phyloP scores from a whole-genome alignment of 2,113 vertebrate genomes.

The Anhinga rufa region DNA sequence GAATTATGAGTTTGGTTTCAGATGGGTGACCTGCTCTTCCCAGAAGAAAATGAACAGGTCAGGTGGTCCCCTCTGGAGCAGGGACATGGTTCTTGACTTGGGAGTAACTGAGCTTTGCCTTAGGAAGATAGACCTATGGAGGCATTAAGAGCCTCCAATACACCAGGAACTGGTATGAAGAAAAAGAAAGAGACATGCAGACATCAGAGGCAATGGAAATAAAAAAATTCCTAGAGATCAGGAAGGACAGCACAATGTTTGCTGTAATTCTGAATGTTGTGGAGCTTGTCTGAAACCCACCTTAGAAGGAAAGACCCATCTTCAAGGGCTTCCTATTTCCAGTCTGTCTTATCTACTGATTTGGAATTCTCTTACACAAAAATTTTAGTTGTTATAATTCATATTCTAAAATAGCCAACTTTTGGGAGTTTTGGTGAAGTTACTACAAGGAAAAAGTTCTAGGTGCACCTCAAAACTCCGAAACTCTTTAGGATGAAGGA shows the following conservation, averaged over 20 bases:
- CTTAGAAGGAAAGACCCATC: not conserved
- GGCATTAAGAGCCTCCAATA: not conserved
- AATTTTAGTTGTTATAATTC: not conserved
- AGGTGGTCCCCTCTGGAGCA: not conserved
- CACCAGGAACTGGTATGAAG: not conserved
- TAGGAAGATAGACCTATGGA: not conserved
- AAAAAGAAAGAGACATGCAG: not conserved
- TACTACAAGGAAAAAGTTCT: not conserved
- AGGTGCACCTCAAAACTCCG: not conserved
- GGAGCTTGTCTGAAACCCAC: not conserved
- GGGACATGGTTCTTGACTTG: not conserved
- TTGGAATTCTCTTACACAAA: not conserved
- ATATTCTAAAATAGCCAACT: not conserved
- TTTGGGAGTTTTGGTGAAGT: not conserved
- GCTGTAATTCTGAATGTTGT: not conserved
- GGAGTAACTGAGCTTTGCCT: not conserved
- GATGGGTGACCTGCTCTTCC: not conserved
- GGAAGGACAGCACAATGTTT: not conserved
- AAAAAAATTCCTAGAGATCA: not conserved
- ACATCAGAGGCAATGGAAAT: not conserved
- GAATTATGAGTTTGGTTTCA: not conserved
- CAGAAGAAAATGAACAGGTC: not conserved
- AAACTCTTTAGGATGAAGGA: not conserved
- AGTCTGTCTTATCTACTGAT: not conserved
- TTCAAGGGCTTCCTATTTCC: not conserved